These are phyloP conservation scores for Furcifer pardalis DNA, from an alignment of 2,797 vertebrate genomes.

Conservation along the genomic window DNA sequence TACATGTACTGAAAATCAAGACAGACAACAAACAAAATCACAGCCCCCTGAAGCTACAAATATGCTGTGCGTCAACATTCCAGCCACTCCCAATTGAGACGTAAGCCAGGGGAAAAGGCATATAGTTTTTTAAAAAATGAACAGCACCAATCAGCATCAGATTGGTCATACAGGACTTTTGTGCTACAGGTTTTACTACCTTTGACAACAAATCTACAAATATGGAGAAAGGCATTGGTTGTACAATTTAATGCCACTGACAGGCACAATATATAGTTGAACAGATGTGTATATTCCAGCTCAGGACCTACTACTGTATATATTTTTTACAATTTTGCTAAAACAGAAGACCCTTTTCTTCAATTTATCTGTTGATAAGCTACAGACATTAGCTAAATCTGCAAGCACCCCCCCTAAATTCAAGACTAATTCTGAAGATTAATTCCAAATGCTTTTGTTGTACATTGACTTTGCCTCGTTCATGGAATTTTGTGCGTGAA, in stretches of 20 bases:
- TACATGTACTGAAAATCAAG: neutral
- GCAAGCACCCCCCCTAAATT: neutral
- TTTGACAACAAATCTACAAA: neutral
- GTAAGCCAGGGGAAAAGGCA: neutral
- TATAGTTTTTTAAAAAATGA: neutral
- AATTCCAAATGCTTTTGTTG: neutral
- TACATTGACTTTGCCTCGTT: neutral
- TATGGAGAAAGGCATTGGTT: neutral
- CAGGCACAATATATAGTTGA: neutral
- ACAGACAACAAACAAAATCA: neutral
- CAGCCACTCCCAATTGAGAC: conserved; percentile 23
- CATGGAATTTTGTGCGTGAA: neutral
- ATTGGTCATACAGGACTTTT: neutral
- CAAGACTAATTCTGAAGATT: neutral
- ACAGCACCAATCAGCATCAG: neutral
- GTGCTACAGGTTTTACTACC: neutral
- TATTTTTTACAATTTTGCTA: neutral
- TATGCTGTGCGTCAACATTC: conserved; percentile 25
- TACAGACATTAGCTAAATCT: neutral
- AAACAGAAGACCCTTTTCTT: neutral
- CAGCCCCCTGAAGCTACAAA: neutral
- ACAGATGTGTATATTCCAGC: neutral
- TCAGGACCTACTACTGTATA: neutral
- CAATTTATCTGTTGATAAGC: neutral
- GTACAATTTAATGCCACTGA: neutral